Evolutionary conservation across 2,888 invertebrate genomes (phyloP).

Genomic region (Thelaira solivaga): DNA sequence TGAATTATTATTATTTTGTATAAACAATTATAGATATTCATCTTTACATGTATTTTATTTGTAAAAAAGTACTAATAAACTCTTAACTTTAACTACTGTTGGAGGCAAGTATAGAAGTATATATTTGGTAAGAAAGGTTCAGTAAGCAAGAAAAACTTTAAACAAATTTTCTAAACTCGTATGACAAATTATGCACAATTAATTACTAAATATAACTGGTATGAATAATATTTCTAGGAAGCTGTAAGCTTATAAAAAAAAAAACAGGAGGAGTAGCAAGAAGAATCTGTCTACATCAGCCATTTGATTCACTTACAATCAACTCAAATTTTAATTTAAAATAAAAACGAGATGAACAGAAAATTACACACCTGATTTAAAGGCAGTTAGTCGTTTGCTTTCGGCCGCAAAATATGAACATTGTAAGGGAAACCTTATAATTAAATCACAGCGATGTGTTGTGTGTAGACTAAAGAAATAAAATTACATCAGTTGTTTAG

Average conservation of each 20-base stretch:
- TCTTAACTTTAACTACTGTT: background rate
- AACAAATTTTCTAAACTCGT: constrained; percentile 4
- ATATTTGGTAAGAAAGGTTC: background rate
- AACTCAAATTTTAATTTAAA: constrained; percentile 42
- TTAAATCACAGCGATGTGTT: constrained; percentile 36
- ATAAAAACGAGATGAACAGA: background rate
- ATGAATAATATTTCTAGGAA: constrained; percentile 55
- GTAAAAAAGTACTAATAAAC: background rate
- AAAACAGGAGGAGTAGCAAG: background rate
- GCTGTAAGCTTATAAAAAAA: constrained; percentile 3
- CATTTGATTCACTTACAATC: constrained; percentile 50
- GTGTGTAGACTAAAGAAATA: background rate
- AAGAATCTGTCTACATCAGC: constrained; percentile 13
- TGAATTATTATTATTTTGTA: background rate
- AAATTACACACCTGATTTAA: background rate
- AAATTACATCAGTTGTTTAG: background rate
- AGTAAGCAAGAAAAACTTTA: background rate
- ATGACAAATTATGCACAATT: constrained; percentile 45
- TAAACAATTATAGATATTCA: constrained; percentile 28
- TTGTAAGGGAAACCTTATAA: constrained; percentile 49
- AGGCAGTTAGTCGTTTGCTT: constrained; percentile 4
- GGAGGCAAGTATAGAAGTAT: background rate
- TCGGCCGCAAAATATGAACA: constrained; percentile 16
- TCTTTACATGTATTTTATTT: constrained; percentile 1
- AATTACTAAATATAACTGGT: constrained; percentile 36